Percentiles rank a stretch among this genome's conserved stretches.
Evolutionary conservation across 2,113 vertebrate species (phyloP).

Genomic region (Vicugna pacos): DNA sequence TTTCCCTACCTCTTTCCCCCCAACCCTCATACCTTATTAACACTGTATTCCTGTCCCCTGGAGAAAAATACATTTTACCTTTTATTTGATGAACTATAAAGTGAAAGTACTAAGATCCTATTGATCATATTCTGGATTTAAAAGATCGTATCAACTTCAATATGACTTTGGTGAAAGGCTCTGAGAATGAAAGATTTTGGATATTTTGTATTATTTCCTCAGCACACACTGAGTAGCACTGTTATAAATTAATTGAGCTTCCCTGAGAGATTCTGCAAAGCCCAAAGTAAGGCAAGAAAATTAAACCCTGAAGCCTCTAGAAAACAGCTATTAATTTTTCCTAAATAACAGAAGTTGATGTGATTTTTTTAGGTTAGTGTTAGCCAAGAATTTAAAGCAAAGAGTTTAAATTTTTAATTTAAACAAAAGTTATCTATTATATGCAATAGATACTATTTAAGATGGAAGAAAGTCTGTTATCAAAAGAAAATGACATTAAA

Average conservation of each 20-base stretch:
- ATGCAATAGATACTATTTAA: neutral
- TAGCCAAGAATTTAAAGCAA: constrained; percentile 39
- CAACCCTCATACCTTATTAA: neutral
- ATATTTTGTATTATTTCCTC: constrained; percentile 48
- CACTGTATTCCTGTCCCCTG: neutral
- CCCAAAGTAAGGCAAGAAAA: constrained; percentile 43
- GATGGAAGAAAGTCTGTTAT: neutral
- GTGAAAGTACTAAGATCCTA: neutral
- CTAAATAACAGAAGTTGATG: neutral
- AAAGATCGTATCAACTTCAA: neutral
- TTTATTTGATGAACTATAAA: constrained; percentile 31
- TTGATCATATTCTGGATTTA: constrained; percentile 42
- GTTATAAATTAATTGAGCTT: constrained; percentile 28
- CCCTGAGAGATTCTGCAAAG: neutral
- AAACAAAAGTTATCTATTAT: neutral
- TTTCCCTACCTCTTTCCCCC: neutral
- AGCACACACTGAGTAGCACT: neutral
- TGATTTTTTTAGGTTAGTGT: neutral
- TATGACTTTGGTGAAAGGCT: neutral
- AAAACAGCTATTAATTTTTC: neutral
- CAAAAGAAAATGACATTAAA: constrained; percentile 1
- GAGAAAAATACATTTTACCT: neutral
- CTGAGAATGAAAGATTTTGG: constrained; percentile 43
- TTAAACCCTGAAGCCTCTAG: neutral
- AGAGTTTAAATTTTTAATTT: neutral